Evolutionary conservation across 2,888 invertebrate species (phyloP), one percentile per base, ranked within the genome.

Genomic region (Eupithecia exiguata): DNA sequence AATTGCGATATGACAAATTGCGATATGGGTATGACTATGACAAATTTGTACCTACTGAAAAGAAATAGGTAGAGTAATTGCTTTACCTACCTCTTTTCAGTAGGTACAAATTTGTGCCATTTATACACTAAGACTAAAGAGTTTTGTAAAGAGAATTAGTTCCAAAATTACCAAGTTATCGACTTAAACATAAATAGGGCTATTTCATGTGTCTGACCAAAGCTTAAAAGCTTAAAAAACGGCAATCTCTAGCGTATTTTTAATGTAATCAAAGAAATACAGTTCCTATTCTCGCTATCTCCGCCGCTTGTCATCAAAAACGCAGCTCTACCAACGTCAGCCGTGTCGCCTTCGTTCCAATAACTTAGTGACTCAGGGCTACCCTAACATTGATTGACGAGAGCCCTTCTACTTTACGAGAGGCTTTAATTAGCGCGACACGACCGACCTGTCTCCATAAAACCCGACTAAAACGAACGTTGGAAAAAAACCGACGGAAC

Each of bases 301-400:
- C 67, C 43, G 40, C 35, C 38, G 9, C n/a, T 36, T 16, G 25
- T 38, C 46, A 71, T 67, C 58, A 43, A 70, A 72, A 71, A 69
- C 69, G 35, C 62, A 30, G n/a, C 49, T 53, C 21, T 30, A 70
- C 36, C n/a, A 58, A 58, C 61, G 66, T n/a, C 38, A 63, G 84
- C 84, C 86, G 35, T 38, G 21, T n/a, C 63, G 36, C 36, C 63
- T 65, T 4, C 63, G 84, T 87, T 84, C 81, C 88, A 84, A 89
- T 92, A 89, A 79, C 78, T 77, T 89, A 87, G 82, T 69, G 71
- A 90, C 85, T 89, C 89, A 87, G 83, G 74, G 77, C 82, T 84
- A 86, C 87, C 86, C 87, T 86, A 84, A 84, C 86, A 84, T 88
- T 91, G 92, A 92, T 93, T 92, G 93, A 92, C 91, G 91, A 86